phyloP scores from a whole-genome alignment of 2,113 vertebrate genomes.

The Peromyscus polionotus region DNA sequence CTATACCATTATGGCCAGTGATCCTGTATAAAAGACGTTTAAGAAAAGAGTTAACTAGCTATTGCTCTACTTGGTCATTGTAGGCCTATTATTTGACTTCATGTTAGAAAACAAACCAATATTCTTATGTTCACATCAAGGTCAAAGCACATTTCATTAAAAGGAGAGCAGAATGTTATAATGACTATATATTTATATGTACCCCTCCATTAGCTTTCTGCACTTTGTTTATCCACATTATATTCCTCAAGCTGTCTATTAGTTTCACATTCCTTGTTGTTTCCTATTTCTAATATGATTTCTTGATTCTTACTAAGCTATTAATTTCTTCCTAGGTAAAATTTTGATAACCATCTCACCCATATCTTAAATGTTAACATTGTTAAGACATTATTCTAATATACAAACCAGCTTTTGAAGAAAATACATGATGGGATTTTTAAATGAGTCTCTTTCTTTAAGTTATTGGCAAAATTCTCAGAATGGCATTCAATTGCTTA shows the following conservation, averaged over 20 bases:
- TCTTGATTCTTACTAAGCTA: background rate
- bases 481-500: background rate
- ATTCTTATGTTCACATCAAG: background rate
- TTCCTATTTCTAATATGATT: background rate
- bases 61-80: background rate
- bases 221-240: background rate
- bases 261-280: background rate
- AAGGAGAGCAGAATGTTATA: background rate
- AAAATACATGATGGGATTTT: background rate
- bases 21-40: background rate
- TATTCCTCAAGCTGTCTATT: background rate
- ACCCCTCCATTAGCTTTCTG: background rate
- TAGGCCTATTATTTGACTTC: background rate
- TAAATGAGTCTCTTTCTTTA: background rate
- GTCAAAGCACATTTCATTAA: background rate
- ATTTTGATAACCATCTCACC: accelerated
- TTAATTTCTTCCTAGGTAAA: background rate
- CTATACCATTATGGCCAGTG: background rate
- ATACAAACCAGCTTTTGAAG: background rate
- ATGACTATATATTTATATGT: background rate
- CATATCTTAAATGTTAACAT: background rate
- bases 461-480: background rate
- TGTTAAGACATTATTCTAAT: background rate
- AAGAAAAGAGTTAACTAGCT: background rate
- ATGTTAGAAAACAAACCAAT: background rate